Conservation (phyloP, 2,113 vertebrate genomes). For the Mionectes macconnelli region DNA sequence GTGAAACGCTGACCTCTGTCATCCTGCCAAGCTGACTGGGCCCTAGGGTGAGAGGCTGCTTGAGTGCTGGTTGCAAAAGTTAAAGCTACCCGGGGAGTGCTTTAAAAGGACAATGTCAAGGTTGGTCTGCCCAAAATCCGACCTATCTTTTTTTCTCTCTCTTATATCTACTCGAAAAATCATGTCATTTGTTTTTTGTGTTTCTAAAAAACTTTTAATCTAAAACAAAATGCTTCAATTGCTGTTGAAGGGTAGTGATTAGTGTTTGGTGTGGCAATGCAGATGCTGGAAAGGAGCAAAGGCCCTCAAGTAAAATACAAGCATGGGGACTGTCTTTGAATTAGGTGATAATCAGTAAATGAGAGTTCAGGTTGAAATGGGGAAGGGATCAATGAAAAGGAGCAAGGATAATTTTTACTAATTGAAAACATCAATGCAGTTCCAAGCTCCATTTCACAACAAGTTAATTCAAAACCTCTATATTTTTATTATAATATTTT, state of each 20-base stretch:
- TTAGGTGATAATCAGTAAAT: neutral
- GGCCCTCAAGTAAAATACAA: neutral
- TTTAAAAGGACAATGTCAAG: constrained; percentile 72
- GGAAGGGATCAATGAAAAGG: neutral
- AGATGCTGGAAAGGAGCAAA: neutral
- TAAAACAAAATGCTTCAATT: constrained; percentile 1
- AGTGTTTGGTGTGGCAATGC: neutral
- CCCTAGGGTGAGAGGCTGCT: constrained; percentile 44
- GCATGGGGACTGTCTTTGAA: neutral
- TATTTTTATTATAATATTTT: neutral
- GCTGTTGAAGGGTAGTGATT: neutral
- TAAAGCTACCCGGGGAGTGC: constrained; percentile 65
- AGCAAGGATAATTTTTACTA: neutral
- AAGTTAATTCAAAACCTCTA: neutral
- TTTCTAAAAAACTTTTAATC: neutral
- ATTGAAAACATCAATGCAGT: neutral
- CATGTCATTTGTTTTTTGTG: neutral
- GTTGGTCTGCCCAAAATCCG: constrained; percentile 60
- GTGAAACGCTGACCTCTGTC: constrained; percentile 76
- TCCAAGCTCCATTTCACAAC: neutral
- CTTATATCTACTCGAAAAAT: constrained; percentile 61
- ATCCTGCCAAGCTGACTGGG: constrained; percentile 58
- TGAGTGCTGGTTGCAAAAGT: constrained; percentile 39
- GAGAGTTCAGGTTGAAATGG: neutral
- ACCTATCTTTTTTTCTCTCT: constrained; percentile 1